These are phyloP conservation scores for Pteria penguin DNA, from an alignment of 2,888 invertebrate species.

Conservation along the genomic window DNA sequence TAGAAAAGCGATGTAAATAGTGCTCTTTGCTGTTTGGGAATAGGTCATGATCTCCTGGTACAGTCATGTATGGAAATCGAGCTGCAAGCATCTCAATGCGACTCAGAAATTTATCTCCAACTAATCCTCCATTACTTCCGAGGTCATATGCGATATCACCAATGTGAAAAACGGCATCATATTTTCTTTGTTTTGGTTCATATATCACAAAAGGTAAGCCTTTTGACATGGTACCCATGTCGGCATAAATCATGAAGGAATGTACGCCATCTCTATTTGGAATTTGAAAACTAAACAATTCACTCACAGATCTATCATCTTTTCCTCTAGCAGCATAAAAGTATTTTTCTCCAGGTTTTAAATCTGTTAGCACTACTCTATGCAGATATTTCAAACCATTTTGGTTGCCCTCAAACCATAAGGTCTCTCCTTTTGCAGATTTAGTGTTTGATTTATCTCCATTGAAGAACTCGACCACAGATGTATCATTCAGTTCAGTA, in stretches of 20 bases:
- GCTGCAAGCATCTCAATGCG: conserved; percentile 72
- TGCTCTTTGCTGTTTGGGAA: conserved; percentile 59
- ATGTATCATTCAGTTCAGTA: conserved; percentile 52
- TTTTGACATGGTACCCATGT: conserved; percentile 69
- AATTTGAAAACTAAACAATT: conserved; percentile 72
- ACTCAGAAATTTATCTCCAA: conserved; percentile 74
- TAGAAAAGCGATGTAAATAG: conserved; percentile 71
- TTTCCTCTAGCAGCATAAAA: conserved; percentile 62
- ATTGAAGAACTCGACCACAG: conserved; percentile 60
- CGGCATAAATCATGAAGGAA: conserved; percentile 75
- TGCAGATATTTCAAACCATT: conserved; percentile 65
- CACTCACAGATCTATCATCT: conserved; percentile 54
- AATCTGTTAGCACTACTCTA: conserved; percentile 58
- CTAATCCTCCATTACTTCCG: conserved; percentile 65
- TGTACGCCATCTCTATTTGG: conserved; percentile 66
- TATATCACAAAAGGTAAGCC: conserved; percentile 64
- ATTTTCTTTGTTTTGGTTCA: conserved; percentile 57
- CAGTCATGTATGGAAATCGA: conserved; percentile 75
- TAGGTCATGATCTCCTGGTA: conserved; percentile 72
- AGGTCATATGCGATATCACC: conserved; percentile 78
- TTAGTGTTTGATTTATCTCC: conserved; percentile 44
- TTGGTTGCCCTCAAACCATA: conserved; percentile 54
- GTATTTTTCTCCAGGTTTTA: conserved; percentile 61
- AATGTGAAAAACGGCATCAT: conserved; percentile 71
- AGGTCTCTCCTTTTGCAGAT: conserved; percentile 50